Base-by-base conservation (phyloP, 2,113 vertebrate genomes). In the Sterna hirundo region DNA sequence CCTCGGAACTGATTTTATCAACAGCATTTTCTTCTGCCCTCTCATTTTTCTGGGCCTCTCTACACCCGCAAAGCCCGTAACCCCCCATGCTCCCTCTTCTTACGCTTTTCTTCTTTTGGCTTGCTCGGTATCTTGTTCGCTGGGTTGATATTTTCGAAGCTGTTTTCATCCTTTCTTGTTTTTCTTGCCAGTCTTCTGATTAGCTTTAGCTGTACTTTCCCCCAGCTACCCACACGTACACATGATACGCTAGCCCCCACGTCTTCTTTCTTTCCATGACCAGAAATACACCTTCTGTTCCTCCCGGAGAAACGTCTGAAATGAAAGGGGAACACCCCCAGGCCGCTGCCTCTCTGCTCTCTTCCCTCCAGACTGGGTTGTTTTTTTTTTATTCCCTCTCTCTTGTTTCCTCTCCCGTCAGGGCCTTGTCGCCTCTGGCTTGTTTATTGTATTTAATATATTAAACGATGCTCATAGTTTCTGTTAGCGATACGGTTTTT, bases 391-490 rank as follows among this genome's bases (percentile, higher is more conserved):
- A 1, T 5, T 4, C 1, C 4, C 10, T 8, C 9, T 5, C 11
- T 38, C 42, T 66, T 17, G 17, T 92, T 94, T 86, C 49, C 34
- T 82, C 23, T 77, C 51, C 30, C 77, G 26, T 78, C 7, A 46
- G 62, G 27, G 62, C 21, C 66, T 83, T 61, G 40, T 78, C 0
- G 2, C 92, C 87, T 77, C 90, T 86, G 87, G 70, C 58, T 88
- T 88, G 54, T 90, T 95, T 70, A 17, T 76, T 62, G 40, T 60
- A 40, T 81, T 90, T 90, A 92, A 68, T 78, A 13, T 29, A 62
- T 76, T 90, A 94, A 95, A 58, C 83, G 62, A 55, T 66, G 66
- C 71, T 93, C 3, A 5, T 72, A 13, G 77, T 94, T 90, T 93
- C 38, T 91, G n/a, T 60, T 91, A 89, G 65, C 8, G 44, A 82